Evolutionary conservation across 2,888 invertebrate genomes (phyloP).

Genomic region (Halictus ligatus): DNA sequence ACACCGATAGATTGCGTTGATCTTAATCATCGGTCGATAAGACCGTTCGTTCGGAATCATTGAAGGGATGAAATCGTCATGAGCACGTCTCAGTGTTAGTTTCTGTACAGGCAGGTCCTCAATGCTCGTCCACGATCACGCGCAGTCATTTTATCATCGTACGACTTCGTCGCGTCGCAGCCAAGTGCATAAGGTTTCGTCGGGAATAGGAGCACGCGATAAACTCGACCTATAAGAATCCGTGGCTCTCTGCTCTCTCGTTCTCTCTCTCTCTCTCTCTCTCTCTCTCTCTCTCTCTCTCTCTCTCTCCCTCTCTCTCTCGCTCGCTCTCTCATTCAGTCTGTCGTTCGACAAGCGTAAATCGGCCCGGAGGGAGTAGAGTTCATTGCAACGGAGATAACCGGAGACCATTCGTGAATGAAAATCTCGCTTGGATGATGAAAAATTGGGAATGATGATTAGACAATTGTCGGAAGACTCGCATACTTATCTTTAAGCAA

Average conservation of each 20-base stretch:
- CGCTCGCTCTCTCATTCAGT: neutral
- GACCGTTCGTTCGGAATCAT: neutral
- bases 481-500: neutral
- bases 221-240: conserved; percentile 24
- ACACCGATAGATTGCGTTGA: neutral
- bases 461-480: neutral
- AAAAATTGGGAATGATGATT: neutral
- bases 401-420: neutral
- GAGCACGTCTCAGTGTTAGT: neutral
- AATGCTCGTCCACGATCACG: neutral
- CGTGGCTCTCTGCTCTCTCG: neutral
- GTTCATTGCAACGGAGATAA: conserved; percentile 33
- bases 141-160: conserved; percentile 15
- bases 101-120: neutral
- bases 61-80: neutral
- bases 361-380: neutral
- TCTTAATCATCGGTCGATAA: neutral
- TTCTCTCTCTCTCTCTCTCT: neutral
- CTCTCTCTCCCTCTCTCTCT: neutral
- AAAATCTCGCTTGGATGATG: neutral
- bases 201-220: conserved; percentile 26
- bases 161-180: conserved; percentile 19
- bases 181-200: conserved; percentile 31
- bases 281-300: neutral
- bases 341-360: neutral